A percentile compares a stretch with the other conserved stretches of the same genome.
phyloP scores from a whole-genome alignment of 2,888 invertebrate species.

The Cheilosia scutellata region DNA sequence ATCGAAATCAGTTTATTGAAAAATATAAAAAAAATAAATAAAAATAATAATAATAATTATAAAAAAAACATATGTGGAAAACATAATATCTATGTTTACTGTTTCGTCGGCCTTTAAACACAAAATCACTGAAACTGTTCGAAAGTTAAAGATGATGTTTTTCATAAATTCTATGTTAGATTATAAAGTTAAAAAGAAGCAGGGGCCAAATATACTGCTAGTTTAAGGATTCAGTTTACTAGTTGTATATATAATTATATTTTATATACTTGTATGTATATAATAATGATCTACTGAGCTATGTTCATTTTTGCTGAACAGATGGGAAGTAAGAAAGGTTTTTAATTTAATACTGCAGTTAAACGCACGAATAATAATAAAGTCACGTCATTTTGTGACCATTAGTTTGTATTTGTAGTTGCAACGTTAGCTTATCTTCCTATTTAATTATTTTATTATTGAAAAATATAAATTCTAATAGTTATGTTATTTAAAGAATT shows the following conservation, averaged over 20 bases:
- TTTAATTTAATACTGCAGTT: constrained; percentile 55
- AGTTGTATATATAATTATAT: constrained; percentile 7
- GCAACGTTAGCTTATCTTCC: constrained; percentile 50
- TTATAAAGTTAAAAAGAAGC: constrained; percentile 47
- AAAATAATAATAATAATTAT: constrained; percentile 6
- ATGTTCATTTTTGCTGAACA: constrained; percentile 50
- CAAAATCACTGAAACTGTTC: constrained; percentile 51
- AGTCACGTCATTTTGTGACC: constrained; percentile 74
- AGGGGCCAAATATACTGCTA: constrained; percentile 51
- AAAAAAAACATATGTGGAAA: constrained; percentile 42
- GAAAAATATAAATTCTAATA: constrained; percentile 49
- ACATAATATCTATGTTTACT: constrained; percentile 49
- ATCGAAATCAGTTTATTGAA: constrained; percentile 19
- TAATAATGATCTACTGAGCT: constrained; percentile 42
- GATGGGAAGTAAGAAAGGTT: constrained; percentile 29
- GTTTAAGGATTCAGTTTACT: constrained; percentile 31
- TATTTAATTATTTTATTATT: constrained; percentile 40
- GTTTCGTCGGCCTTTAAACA: constrained; percentile 59
- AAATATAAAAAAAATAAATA: constrained; percentile 2
- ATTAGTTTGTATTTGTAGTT: constrained; percentile 39
- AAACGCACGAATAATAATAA: constrained; percentile 43
- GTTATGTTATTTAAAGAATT: constrained; percentile 39
- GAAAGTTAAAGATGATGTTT: constrained; percentile 42
- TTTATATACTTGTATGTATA: constrained; percentile 19
- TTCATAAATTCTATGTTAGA: constrained; percentile 30